These are phyloP conservation scores for Hyperoplus immaculatus DNA, from an alignment of 2,797 vertebrate genomes.

Conservation along the genomic window DNA sequence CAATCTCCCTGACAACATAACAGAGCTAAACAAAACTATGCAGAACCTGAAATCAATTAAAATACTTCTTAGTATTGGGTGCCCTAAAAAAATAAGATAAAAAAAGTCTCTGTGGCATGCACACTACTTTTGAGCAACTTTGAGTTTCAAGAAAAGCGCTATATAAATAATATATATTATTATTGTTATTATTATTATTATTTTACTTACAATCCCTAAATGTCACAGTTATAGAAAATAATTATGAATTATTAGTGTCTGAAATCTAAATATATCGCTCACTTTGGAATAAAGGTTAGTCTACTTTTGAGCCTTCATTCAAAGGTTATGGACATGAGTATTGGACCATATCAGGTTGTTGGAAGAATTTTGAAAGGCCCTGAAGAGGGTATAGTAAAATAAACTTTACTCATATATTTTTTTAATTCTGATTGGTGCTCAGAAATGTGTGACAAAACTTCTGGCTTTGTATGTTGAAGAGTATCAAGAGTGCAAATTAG, in stretches of 20 bases:
- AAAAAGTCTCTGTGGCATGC: too few species aligned
- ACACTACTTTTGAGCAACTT: too few species aligned
- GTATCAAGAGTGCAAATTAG: neutral
- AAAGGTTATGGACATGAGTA: neutral
- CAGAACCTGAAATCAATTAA: neutral
- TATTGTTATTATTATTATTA: too few species aligned
- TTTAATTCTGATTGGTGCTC: too few species aligned
- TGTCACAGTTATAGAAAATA: too few species aligned
- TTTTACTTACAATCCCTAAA: too few species aligned
- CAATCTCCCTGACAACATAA: slow-evolving; percentile 21
- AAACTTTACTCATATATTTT: too few species aligned
- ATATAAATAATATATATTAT: too few species aligned
- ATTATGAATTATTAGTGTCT: neutral
- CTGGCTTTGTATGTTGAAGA: slow-evolving; percentile 29
- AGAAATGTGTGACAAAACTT: slow-evolving; percentile 3
- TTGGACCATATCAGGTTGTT: neutral
- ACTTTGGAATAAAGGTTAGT: neutral
- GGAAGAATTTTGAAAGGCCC: neutral
- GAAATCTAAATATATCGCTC: neutral
- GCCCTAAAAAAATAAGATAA: too few species aligned
- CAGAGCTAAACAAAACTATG: slow-evolving; percentile 14
- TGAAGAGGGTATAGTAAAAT: too few species aligned
- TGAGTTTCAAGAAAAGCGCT: too few species aligned
- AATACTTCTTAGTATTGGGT: too few species aligned
- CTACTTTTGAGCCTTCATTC: neutral